Percentiles rank a stretch among this genome's conserved stretches.
Conservation (phyloP, 2,797 vertebrate genomes). For the Tarsius wallacei region DNA sequence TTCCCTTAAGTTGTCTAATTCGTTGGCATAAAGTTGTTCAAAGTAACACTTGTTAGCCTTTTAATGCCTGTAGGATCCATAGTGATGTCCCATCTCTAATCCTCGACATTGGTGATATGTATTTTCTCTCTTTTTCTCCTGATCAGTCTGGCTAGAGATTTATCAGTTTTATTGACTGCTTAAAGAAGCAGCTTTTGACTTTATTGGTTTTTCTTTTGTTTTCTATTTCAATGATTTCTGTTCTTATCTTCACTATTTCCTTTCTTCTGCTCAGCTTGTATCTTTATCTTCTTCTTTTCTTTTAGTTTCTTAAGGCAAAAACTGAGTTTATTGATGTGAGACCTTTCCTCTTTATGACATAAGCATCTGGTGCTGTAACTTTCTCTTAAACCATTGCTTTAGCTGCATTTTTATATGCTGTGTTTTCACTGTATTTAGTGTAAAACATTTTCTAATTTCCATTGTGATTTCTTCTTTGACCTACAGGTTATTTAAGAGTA, state of each 20-base stretch:
- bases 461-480: neutral
- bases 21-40: neutral
- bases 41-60: neutral
- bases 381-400: neutral
- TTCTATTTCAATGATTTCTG: neutral
- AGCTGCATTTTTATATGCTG: neutral
- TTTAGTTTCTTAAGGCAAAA: neutral
- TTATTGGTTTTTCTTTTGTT: neutral
- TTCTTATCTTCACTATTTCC: neutral
- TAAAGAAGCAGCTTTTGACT: conserved; percentile 21
- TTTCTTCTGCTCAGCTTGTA: neutral
- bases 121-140: neutral
- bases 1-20: neutral
- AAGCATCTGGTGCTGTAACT: neutral
- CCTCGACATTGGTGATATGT: neutral
- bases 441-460: neutral
- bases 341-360: neutral
- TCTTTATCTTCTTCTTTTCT: neutral
- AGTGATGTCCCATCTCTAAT: neutral
- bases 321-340: neutral
- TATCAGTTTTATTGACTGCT: neutral
- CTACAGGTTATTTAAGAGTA: neutral
- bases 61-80: neutral
- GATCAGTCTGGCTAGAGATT: neutral
- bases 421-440: neutral